Evolutionary conservation across 2,113 vertebrate species (phyloP).

Genomic region (Cyanoramphus novaezelandiae): DNA sequence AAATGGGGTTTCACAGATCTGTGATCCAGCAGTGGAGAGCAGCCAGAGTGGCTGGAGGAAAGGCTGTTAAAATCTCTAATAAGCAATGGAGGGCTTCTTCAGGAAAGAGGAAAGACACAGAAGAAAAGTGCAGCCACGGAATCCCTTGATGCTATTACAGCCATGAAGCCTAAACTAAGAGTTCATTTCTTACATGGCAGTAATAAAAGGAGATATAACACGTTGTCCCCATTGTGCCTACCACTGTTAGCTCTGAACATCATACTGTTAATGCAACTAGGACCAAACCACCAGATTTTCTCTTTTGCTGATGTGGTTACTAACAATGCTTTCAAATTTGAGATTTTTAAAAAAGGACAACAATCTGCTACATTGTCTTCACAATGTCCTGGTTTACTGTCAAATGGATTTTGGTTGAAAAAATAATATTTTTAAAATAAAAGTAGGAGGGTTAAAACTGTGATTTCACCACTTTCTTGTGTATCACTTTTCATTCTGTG

Average conservation of each 20-base stretch:
- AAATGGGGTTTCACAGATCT: background rate
- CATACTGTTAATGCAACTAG: background rate
- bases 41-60: background rate
- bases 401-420: background rate
- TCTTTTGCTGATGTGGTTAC: background rate
- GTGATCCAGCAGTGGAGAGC: background rate
- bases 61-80: background rate
- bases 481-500: background rate
- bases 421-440: background rate
- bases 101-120: background rate
- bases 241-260: background rate
- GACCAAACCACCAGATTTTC: background rate
- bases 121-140: background rate
- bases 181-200: background rate
- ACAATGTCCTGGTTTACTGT: background rate
- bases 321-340: background rate
- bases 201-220: background rate
- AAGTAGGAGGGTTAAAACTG: rapidly evolving
- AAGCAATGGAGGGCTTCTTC: background rate
- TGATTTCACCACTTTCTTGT: background rate
- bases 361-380: background rate
- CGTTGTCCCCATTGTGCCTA: background rate
- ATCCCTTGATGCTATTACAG: background rate
- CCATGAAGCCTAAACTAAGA: background rate
- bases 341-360: background rate